These are phyloP conservation scores for Brachyhypopomus gauderio DNA, from an alignment of 2,113 vertebrate species.

Conservation along the genomic window DNA sequence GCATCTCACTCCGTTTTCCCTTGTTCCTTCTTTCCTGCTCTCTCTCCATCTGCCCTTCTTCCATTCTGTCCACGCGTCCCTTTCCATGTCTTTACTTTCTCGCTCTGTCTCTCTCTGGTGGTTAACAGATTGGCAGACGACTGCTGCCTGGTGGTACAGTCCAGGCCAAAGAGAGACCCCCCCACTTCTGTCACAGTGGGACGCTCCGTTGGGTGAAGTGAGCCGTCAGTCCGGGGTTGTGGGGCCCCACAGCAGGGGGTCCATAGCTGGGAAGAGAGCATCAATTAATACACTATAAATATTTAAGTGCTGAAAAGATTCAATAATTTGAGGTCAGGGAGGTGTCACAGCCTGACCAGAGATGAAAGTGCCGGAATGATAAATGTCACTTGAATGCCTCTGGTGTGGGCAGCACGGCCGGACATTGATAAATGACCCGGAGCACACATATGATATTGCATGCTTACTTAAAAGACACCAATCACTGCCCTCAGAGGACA, in stretches of 20 bases:
- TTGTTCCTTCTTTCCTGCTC: background rate
- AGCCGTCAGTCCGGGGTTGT: conserved; percentile 67
- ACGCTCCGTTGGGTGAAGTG: conserved; percentile 60
- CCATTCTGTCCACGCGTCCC: background rate
- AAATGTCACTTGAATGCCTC: conserved; percentile 68
- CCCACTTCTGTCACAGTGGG: conserved; percentile 64
- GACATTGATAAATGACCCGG: conserved; percentile 66
- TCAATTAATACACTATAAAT: conserved; percentile 82
- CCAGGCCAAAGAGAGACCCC: conserved; percentile 58
- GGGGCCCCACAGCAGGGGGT: conserved; percentile 67
- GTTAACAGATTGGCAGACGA: conserved; percentile 53
- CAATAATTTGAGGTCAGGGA: conserved; percentile 74
- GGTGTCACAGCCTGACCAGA: conserved; percentile 62
- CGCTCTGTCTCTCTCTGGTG: conserved; percentile 38
- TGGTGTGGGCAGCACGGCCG: conserved; percentile 41
- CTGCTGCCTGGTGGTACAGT: conserved; percentile 45
- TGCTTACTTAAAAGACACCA: conserved; percentile 62
- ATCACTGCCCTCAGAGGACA: conserved; percentile 54
- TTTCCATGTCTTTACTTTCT: conserved; percentile 27
- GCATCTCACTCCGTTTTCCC: background rate
- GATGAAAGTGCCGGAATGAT: conserved; percentile 74
- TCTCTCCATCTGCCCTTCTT: conserved; percentile 57
- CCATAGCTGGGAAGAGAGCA: conserved; percentile 73
- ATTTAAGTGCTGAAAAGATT: conserved; percentile 78
- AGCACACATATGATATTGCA: conserved; percentile 60